Evolutionary conservation across 2,888 invertebrate species (phyloP).

Genomic region (Leptinotarsa haldemani): DNA sequence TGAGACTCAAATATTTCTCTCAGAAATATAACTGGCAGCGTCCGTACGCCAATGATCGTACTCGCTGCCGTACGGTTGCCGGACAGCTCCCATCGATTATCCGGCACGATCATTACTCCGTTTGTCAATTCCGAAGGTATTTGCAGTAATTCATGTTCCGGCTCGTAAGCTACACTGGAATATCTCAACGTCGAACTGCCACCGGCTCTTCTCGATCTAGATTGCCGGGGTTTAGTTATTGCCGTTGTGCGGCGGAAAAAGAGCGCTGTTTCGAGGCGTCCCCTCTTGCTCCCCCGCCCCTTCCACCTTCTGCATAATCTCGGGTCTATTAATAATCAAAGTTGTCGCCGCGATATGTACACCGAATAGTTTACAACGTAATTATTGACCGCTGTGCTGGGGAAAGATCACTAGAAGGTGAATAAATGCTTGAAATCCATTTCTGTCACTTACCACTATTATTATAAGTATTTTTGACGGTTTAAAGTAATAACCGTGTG

Average conservation of each 20-base stretch:
- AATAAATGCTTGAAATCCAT: slow-evolving; percentile 4
- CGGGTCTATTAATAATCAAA: slow-evolving; percentile 47
- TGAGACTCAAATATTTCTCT: too few species aligned
- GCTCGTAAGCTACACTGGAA: slow-evolving; percentile 36
- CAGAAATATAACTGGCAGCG: not conserved
- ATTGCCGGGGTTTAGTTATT: slow-evolving; percentile 11
- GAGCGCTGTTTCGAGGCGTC: not conserved
- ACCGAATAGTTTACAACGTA: slow-evolving; percentile 42
- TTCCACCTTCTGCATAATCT: not conserved
- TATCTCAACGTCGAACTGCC: slow-evolving; percentile 21
- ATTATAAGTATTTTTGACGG: too few species aligned
- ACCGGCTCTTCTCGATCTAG: slow-evolving; percentile 22
- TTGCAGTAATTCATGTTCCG: slow-evolving; percentile 51
- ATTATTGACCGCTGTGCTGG: slow-evolving; percentile 36
- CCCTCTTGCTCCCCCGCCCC: not conserved
- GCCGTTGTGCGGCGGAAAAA: slow-evolving; percentile 5
- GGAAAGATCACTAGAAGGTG: slow-evolving; percentile 26
- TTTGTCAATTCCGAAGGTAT: slow-evolving; percentile 51
- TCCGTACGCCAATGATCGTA: slow-evolving; percentile 28
- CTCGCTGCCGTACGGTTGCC: slow-evolving; percentile 40
- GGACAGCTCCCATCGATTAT: slow-evolving; percentile 53
- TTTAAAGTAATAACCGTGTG: too few species aligned
- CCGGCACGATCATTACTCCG: slow-evolving; percentile 54
- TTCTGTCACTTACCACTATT: not conserved
- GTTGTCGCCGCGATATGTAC: slow-evolving; percentile 44